A percentile compares a stretch with the other conserved stretches of the same genome.
Evolutionary conservation across 2,797 vertebrate genomes (phyloP).

Genomic region (Notamacropus eugenii): DNA sequence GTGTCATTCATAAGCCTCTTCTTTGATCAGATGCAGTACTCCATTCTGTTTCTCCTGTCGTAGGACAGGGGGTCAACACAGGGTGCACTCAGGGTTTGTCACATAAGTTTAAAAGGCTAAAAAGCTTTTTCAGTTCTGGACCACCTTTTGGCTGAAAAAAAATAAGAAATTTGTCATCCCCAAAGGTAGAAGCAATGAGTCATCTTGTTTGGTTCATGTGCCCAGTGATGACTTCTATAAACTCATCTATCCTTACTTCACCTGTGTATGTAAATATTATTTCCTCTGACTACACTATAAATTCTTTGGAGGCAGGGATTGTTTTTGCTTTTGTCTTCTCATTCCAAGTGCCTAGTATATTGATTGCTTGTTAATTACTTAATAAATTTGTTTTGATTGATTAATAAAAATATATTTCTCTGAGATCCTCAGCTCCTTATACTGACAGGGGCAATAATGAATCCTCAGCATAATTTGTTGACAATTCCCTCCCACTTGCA

Average conservation of each 20-base stretch:
- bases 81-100: neutral
- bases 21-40: neutral
- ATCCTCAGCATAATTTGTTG: neutral
- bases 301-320: neutral
- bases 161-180: neutral
- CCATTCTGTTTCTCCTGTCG: neutral
- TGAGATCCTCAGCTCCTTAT: neutral
- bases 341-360: neutral
- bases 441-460: neutral
- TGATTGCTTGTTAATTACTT: neutral
- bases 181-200: neutral
- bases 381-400: neutral
- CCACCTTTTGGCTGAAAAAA: neutral
- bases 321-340: neutral
- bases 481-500: too few species aligned
- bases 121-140: neutral
- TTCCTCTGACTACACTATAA: neutral
- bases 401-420: neutral
- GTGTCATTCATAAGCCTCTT: neutral
- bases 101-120: neutral
- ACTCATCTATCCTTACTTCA: neutral
- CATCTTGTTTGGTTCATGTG: neutral
- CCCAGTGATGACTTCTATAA: neutral
- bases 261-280: neutral
- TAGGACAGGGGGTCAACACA: neutral